Evolutionary conservation across 2,797 vertebrate species (phyloP).

Genomic region (Picus viridis): DNA sequence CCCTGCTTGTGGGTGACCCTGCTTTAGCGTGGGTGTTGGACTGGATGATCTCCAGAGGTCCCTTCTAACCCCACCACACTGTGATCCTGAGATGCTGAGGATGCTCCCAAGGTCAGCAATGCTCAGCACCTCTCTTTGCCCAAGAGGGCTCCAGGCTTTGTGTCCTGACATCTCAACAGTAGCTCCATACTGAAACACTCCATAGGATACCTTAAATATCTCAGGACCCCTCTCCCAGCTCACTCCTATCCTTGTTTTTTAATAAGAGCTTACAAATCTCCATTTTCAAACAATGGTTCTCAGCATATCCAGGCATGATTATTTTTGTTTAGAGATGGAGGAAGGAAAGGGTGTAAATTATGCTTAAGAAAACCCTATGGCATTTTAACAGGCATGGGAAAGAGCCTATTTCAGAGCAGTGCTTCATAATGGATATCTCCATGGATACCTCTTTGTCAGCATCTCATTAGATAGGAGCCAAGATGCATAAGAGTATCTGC

Average conservation of each 20-base stretch:
- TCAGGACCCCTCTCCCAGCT: background rate
- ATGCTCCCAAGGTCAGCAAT: background rate
- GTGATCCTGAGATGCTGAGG: background rate
- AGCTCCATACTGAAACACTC: background rate
- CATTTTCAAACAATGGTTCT: background rate
- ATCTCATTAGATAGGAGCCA: constrained; percentile 44
- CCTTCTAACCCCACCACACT: no score
- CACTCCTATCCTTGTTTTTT: background rate
- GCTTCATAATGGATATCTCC: constrained; percentile 56
- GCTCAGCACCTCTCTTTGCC: background rate
- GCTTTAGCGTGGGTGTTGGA: no score
- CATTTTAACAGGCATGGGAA: constrained; percentile 44
- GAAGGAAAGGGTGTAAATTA: constrained; percentile 26
- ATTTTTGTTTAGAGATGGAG: constrained; percentile 38
- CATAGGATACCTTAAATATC: background rate
- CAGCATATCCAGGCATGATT: background rate
- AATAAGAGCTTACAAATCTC: background rate
- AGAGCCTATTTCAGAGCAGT: constrained; percentile 30
- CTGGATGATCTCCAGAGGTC: no score
- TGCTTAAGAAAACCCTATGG: constrained; percentile 50
- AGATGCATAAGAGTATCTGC: background rate
- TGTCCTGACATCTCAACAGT: background rate
- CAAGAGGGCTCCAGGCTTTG: background rate
- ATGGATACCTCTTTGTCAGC: constrained; percentile 64
- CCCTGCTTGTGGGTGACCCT: no score